Base-by-base conservation (phyloP, 2,797 vertebrate species). In the Silurus lanzhouensis region DNA sequence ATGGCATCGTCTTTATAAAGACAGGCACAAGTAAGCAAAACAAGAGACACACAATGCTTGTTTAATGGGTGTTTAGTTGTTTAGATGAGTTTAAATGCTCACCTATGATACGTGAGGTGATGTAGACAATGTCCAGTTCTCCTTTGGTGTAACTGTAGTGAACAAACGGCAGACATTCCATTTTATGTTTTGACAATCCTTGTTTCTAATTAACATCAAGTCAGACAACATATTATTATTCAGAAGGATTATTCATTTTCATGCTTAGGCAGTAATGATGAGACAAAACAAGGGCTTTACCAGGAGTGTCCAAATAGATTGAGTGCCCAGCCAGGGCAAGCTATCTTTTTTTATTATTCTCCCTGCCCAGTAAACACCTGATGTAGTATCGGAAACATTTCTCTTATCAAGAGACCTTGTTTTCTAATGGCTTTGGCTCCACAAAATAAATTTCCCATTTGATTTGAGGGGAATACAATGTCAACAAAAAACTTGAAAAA, bases 21-120 rank as follows among this genome's bases (percentile, higher is more conserved):
- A 58, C 38, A 46, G 52, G 14, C 48, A 60, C 58, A 74, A 70
- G 27, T n/a, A 48, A 44, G 14, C 15, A 1, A 48, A 27, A 10
- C n/a, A 10, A 81, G 4, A 63, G n/a, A 22, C 2, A 12, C 19
- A 60, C 1, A 19, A 63, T 52, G n/a, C 52, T 31, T 88, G 83
- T 61, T 38, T 38, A 38, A 38, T 38, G 38, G 38, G 38, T 38
- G 38, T 38, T 38, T 38, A 38, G 38, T 38, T 63, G 31, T 79
- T 44, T 44, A 60, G 22, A 25, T 52, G 14, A 48, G 20, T 48
- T 80, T 81, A 20, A 81, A 67, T 81, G 46, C 92, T 96, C 93
- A 99, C 98, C 98, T 91, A 99, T 99, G 92, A 99, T 98, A 91
- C 98, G 95, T 88, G 98, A 97, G 90, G 98, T 99, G 92, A 99